A percentile compares a stretch with the other conserved stretches of the same genome.
Evolutionary conservation across 2,888 invertebrate genomes (phyloP).

Genomic region (Corbicula japonica): DNA sequence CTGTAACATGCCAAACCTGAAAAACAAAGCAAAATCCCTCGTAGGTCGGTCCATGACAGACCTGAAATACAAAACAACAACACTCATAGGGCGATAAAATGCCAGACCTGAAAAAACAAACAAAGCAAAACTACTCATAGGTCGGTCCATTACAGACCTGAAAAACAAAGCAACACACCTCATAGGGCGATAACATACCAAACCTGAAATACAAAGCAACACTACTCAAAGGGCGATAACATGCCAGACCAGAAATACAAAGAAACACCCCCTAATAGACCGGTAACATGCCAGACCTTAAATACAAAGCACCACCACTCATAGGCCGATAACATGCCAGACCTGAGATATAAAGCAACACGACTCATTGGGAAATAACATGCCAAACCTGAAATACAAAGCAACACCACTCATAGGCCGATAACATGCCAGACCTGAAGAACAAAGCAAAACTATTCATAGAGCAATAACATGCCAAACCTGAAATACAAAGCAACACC

Average conservation of each 20-base stretch:
- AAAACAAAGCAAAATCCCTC: too few species aligned
- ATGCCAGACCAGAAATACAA: conserved; percentile 17
- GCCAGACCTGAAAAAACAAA: background rate
- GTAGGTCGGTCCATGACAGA: conserved; percentile 43
- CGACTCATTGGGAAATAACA: too few species aligned
- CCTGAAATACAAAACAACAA: conserved; percentile 2
- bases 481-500: background rate
- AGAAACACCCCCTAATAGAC: background rate
- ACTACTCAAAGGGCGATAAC: conserved; percentile 58
- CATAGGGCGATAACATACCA: too few species aligned
- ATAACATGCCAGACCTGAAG: conserved; percentile 28
- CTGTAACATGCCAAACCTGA: too few species aligned
- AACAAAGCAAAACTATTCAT: background rate
- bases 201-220: too few species aligned
- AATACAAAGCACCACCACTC: background rate
- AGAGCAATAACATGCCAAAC: background rate
- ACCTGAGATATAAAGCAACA: too few species aligned
- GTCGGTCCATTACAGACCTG: background rate
- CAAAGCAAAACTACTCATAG: background rate
- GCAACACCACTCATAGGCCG: conserved; percentile 61
- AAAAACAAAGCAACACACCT: too few species aligned
- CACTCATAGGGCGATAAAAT: background rate
- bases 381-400: too few species aligned
- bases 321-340: background rate
- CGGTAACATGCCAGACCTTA: background rate